Percentiles rank a stretch among this genome's conserved stretches.
These are phyloP conservation scores for Anguilla anguilla DNA, from an alignment of 2,797 vertebrate genomes.

Conservation along the genomic window DNA sequence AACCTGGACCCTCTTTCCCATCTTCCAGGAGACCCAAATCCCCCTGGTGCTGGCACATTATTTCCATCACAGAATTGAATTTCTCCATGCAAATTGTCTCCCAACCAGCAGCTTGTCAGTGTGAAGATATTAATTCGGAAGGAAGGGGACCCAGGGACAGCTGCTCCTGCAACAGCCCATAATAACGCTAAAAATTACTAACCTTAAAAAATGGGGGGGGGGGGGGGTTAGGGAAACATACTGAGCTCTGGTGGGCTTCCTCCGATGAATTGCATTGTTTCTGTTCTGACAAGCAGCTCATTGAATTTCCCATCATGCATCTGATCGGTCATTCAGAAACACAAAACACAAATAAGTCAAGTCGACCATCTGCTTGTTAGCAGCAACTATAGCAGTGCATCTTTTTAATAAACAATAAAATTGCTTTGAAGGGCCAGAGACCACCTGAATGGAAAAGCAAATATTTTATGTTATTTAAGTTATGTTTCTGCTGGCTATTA, in stretches of 20 bases:
- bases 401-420: slow-evolving; percentile 99
- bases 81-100: slow-evolving; percentile 69
- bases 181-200: slow-evolving; percentile 71
- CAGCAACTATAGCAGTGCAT: slow-evolving; percentile 97
- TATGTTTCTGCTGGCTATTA: slow-evolving; percentile 89
- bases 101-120: slow-evolving; percentile 72
- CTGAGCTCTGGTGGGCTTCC: slow-evolving; percentile 73
- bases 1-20: slow-evolving; percentile 28
- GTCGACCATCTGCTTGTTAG: slow-evolving; percentile 99
- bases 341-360: slow-evolving; percentile 99
- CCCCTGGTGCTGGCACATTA: slow-evolving; percentile 67
- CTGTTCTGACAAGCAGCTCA: slow-evolving; percentile 98
- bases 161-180: slow-evolving; percentile 80
- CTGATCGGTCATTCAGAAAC: slow-evolving; percentile 99
- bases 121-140: slow-evolving; percentile 74
- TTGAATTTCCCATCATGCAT: slow-evolving; percentile 99
- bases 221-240: slow-evolving; percentile 67
- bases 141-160: slow-evolving; percentile 75
- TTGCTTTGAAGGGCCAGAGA: slow-evolving; percentile 93
- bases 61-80: slow-evolving; percentile 70
- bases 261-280: slow-evolving; percentile 86
- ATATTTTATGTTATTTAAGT: slow-evolving; percentile 96
- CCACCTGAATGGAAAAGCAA: slow-evolving; percentile 95
- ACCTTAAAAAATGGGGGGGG: slow-evolving; percentile 68
- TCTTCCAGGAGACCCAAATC: slow-evolving; percentile 42